phyloP scores from a whole-genome alignment of 2,113 vertebrate genomes.

The Ivindomyrus marchei region DNA sequence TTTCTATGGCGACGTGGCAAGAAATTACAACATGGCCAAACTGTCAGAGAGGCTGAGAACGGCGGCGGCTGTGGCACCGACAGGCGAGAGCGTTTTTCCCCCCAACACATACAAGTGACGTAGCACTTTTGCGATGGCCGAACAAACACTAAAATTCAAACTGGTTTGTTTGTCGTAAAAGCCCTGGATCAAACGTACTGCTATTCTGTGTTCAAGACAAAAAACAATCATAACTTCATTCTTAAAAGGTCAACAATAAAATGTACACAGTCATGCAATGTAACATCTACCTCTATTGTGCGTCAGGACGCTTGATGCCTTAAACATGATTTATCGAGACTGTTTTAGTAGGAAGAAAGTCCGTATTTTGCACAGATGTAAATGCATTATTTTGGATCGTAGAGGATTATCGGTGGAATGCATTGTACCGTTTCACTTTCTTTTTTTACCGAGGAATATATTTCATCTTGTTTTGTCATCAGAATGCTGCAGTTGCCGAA shows the following conservation, averaged over 20 bases:
- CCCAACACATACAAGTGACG: neutral
- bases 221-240: neutral
- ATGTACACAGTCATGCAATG: neutral
- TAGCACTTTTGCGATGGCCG: neutral
- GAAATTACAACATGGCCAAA: neutral
- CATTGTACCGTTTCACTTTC: neutral
- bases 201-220: neutral
- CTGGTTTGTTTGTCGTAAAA: neutral
- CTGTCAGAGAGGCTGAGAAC: neutral
- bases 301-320: neutral
- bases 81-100: neutral
- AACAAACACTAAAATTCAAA: neutral
- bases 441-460: neutral
- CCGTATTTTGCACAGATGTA: neutral
- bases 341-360: neutral
- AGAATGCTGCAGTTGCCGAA: neutral
- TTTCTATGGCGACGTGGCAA: constrained; percentile 12
- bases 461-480: constrained; percentile 8
- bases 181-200: neutral
- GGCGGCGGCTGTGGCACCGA: neutral
- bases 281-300: neutral
- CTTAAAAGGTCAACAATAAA: neutral
- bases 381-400: neutral
- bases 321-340: neutral
- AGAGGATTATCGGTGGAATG: neutral